Evolutionary conservation across 2,797 vertebrate species (phyloP), one percentile per base, ranked within the genome.

Genomic region (Streptopelia turtur): DNA sequence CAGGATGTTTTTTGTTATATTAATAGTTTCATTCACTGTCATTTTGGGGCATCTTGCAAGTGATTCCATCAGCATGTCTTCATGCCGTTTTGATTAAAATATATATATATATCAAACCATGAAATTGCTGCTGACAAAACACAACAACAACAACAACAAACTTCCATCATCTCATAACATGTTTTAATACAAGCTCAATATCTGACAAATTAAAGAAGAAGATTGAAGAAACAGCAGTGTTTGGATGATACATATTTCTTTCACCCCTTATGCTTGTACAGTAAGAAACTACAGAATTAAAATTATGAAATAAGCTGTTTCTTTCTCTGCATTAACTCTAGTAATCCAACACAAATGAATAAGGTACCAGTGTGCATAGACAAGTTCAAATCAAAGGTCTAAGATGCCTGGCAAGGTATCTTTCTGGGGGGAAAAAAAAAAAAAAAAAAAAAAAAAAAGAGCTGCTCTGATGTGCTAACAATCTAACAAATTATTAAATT

Each of bases 391-490:
- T 95, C 63, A 93, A 94, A 97, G 49, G 15, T 80, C 27, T 68
- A 37, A 87, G 74, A 68, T 79, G 23, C 28, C 83, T 94, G 50
- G 28, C 56, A 82, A 95, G 52, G 33, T 43, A 12, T 70, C 31
- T 90, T 41, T 66, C 35, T 35, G 35, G 75, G 8, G 17, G 8
- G 18, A 43, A 43, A 45, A 45, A 18, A 43, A 45, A 45, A 43
- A 43, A 43, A 43, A 43, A 43, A 16, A 43, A 43, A 43, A 43
- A 43, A 45, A 45, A 18, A 43, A 45, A 45, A 43, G 18, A 56
- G 14, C 10, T 76, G 39, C 76, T 97, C 92, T 97, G 89, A 91
- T 95, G 91, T 96, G 88, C 27, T 96, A 97, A 97, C 96, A 27
- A 71, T 10, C 2, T 16, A 49, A 93, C 94, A 57, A 90, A 80